These are phyloP conservation scores for Xenotilapia caudafasciata DNA, from an alignment of 2,113 vertebrate genomes.

Conservation along the genomic window DNA sequence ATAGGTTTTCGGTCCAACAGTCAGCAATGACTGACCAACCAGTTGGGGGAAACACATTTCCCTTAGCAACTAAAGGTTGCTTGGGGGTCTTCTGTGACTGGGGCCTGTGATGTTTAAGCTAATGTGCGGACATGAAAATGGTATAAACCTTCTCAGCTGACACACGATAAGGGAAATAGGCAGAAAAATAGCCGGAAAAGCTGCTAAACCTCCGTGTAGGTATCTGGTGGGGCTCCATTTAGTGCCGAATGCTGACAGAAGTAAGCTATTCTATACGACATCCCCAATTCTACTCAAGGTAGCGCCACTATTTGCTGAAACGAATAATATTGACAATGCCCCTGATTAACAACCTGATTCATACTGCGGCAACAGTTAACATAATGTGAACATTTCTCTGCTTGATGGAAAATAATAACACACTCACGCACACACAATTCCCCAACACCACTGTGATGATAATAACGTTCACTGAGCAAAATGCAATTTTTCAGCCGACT, in stretches of 20 bases:
- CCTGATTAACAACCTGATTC: constrained; percentile 37
- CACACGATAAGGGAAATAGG: neutral
- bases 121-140: neutral
- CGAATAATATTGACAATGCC: neutral
- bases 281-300: constrained; percentile 26
- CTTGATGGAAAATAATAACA: constrained; percentile 49
- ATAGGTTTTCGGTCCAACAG: neutral
- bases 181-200: neutral
- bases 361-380: constrained; percentile 23
- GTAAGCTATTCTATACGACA: constrained; percentile 4
- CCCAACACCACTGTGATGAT: constrained; percentile 32
- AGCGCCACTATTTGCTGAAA: neutral
- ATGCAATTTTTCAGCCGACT: constrained; percentile 58
- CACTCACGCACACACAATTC: constrained; percentile 5
- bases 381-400: constrained; percentile 43
- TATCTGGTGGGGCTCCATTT: constrained; percentile 2
- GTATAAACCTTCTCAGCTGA: neutral
- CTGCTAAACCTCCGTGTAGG: neutral
- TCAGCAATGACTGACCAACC: neutral
- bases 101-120: neutral
- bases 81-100: neutral
- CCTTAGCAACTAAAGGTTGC: neutral
- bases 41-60: neutral
- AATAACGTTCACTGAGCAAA: constrained; percentile 47
- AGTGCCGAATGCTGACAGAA: neutral